Evolutionary conservation across 2,888 invertebrate species (phyloP), one percentile per base, ranked within the genome.

Genomic region (Hirtodrosophila duncani): DNA sequence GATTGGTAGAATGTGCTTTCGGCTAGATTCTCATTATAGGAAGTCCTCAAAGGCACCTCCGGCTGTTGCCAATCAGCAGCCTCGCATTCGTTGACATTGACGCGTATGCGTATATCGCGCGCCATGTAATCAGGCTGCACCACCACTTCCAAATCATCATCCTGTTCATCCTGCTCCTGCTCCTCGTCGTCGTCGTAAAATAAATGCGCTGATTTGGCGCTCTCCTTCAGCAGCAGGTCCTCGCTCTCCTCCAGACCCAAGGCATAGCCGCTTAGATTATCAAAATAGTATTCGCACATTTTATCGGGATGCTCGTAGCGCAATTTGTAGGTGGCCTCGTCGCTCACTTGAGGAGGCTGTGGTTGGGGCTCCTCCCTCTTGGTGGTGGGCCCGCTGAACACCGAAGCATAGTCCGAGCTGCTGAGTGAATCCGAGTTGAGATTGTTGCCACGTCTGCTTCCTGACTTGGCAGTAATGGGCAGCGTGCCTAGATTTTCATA

Each of bases 321-420:
- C 24, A 84, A 39, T 27, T 75, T 77, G 3, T 44, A 37, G 8
- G 27, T 55, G 7, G 53, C 21, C 9, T 57, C 56, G 9, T 39
- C 37, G 26, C 50, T 46, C 23, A 24, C 21, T 3, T 49, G 34
- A 2, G 24, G 6, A 7, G 24, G 21, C 16, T 10, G 18, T 20
- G 26, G 29, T 6, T 51, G 21, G 7, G 27, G 18, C 6, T 10
- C 4, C 4, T 44, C 44, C n/a, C 13, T 1, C n/a, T 36, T 49
- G 17, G 30, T 24, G 3, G 67, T 60, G 1, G 84, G 83, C 0
- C 85, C 86, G 49, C 86, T 86, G 33, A 86, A 87, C 0, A 87
- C 87, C 0, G 87, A 87, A 6, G 87, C 87, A 52, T 87, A 87
- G 48, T 87, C 87, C 37, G 86, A 86, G 57, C 87, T 87, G 64